These are phyloP conservation scores for Carettochelys insculpta DNA, from an alignment of 2,113 vertebrate species.

Conservation along the genomic window DNA sequence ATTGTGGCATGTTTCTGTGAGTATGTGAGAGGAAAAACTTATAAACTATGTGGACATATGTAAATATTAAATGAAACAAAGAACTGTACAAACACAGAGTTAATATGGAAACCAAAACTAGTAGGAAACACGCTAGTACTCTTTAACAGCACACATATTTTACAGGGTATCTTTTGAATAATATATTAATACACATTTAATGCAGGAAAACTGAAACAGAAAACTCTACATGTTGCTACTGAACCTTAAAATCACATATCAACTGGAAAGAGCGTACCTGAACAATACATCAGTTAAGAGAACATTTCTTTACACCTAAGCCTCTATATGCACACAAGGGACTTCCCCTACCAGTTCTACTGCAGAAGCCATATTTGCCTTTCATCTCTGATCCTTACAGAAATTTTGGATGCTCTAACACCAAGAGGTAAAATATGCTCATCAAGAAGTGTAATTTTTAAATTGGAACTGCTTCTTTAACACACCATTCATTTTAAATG, in stretches of 20 bases:
- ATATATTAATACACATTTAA: not conserved
- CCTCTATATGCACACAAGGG: not conserved
- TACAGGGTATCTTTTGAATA: not conserved
- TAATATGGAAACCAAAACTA: not conserved
- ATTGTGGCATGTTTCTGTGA: not conserved
- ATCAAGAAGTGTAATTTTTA: not conserved
- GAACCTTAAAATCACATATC: not conserved
- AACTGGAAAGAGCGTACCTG: not conserved
- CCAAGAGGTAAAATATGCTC: not conserved
- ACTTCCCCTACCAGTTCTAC: rapidly evolving
- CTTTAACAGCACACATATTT: not conserved
- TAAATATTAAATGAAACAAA: not conserved
- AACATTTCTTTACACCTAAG: rapidly evolving
- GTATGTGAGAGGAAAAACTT: not conserved
- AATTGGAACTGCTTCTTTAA: not conserved
- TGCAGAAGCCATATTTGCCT: not conserved
- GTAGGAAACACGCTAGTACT: not conserved
- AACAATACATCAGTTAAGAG: not conserved
- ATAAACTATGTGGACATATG: not conserved
- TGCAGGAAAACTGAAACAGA: not conserved
- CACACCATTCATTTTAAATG: not conserved
- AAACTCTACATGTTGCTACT: not conserved
- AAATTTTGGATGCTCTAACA: not conserved
- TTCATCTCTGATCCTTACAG: not conserved
- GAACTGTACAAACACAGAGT: not conserved